These are phyloP conservation scores for Gymnoscelis rufifasciata DNA, from an alignment of 2,888 invertebrate species.

Conservation along the genomic window DNA sequence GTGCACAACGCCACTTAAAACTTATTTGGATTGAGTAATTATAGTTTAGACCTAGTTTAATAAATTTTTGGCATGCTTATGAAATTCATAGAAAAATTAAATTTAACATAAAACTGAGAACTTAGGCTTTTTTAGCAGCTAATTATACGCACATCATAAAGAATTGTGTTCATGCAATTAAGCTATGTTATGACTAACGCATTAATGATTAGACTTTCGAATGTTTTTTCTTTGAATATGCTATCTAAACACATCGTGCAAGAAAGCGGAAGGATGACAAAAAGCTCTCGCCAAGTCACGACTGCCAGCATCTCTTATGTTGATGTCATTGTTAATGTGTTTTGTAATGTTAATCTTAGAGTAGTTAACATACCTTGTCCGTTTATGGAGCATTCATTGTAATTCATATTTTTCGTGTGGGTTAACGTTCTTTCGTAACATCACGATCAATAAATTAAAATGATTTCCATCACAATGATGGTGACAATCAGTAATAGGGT, in stretches of 20 bases:
- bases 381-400: conserved; percentile 25
- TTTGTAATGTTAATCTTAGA: conserved; percentile 28
- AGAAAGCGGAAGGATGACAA: conserved; percentile 21
- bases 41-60: too few relatives aligned
- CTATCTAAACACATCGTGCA: conserved; percentile 13
- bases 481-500: too few relatives aligned
- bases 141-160: neutral
- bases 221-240: neutral
- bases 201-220: neutral
- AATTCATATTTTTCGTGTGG: conserved; percentile 28
- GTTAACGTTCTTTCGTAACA: conserved; percentile 24
- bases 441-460: conserved; percentile 15
- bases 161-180: neutral
- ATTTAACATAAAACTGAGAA: too few relatives aligned
- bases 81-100: too few relatives aligned
- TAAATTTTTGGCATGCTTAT: too few relatives aligned
- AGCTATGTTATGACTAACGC: neutral
- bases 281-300: conserved; percentile 19
- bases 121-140: too few relatives aligned
- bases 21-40: too few relatives aligned
- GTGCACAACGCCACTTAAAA: too few relatives aligned
- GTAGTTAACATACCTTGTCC: conserved; percentile 25
- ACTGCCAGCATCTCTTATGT: conserved; percentile 18
- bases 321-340: conserved; percentile 24
- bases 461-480: conserved; percentile 12